phyloP scores from a whole-genome alignment of 1,140 invertebrate species.

The Brachionus plicatilis region DNA sequence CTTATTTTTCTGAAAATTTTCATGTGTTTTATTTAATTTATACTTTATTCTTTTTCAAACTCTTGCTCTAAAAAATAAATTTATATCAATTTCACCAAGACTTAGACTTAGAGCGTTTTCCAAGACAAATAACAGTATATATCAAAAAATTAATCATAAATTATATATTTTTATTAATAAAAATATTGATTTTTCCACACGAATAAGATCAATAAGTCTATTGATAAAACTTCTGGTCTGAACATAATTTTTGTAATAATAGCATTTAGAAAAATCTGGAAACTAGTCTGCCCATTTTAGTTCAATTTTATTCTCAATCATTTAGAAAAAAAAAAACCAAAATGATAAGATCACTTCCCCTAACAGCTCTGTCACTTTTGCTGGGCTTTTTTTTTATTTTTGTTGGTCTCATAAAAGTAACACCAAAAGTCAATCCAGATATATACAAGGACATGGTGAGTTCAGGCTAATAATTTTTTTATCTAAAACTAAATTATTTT shows the following conservation, averaged over 20 bases:
- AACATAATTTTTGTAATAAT: neutral
- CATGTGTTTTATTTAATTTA: no score
- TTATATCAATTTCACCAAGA: neutral
- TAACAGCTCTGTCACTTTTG: constrained; percentile 80
- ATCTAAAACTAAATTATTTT: constrained; percentile 50
- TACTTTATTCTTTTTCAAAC: no score
- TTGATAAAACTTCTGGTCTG: neutral
- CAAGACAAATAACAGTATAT: neutral
- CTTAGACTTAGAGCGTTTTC: neutral
- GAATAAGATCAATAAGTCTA: neutral
- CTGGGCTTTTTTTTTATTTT: constrained; percentile 91
- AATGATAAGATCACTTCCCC: constrained; percentile 66
- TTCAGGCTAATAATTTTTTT: constrained; percentile 42
- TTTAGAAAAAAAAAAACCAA: neutral
- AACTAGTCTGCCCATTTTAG: neutral
- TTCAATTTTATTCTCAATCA: neutral
- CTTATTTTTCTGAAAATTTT: no score
- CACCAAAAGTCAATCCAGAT: constrained; percentile 82
- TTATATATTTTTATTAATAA: neutral
- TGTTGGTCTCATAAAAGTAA: constrained; percentile 83
- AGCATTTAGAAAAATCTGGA: neutral
- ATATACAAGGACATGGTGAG: constrained; percentile 92
- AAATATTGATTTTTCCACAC: neutral
- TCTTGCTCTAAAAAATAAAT: no score
- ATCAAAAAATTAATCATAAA: neutral